Evolutionary conservation across 2,113 vertebrate genomes (phyloP), one percentile per base, ranked within the genome.

Genomic region (Manacus vitellinus): DNA sequence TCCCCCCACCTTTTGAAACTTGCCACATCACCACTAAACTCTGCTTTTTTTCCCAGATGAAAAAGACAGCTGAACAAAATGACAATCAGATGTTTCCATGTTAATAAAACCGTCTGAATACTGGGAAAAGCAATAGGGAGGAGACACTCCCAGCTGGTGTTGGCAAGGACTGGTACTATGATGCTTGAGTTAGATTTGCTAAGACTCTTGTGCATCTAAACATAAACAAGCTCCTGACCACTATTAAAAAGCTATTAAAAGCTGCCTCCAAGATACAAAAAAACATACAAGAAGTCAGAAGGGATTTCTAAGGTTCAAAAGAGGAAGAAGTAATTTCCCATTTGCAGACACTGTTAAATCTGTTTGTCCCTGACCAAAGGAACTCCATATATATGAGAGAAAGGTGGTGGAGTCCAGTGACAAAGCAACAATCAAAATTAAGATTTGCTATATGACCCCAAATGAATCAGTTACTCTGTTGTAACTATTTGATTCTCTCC

Each of bases 1-100:
- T 63, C 35, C 52, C 52, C 28, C 8, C 14, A 51, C 35, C 37
- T 63, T 82, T 49, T 47, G 46, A 80, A 88, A 73, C 22, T 47
- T 94, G 88, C 52, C 88, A 94, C 58, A 85, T 88, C 84, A 90
- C 52, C 68, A 78, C 44, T 87, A 30, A 28, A 56, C 15, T 92
- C 35, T 78, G 79, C 14, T 63, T 77, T 86, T 94, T 30, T 33
- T 44, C 94, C 61, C 77, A 85, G 31, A 88, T 47, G 17, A 73
- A 68, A 88, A 67, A 89, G 35, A 30, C 47, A 88, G 77, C 43
- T 89, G 62, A 94, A 68, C 35, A 82, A 84, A 95, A 96, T 47
- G 30, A 84, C 68, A 84, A 63, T 92, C 94, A 94, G 62, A 78
- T 94, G 80, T 79, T 91, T 78, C 41, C n/a, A 46, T 8, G 18